These are phyloP conservation scores for Heliconius eleuchia DNA, from an alignment of 1,140 invertebrate genomes.

Conservation along the genomic window DNA sequence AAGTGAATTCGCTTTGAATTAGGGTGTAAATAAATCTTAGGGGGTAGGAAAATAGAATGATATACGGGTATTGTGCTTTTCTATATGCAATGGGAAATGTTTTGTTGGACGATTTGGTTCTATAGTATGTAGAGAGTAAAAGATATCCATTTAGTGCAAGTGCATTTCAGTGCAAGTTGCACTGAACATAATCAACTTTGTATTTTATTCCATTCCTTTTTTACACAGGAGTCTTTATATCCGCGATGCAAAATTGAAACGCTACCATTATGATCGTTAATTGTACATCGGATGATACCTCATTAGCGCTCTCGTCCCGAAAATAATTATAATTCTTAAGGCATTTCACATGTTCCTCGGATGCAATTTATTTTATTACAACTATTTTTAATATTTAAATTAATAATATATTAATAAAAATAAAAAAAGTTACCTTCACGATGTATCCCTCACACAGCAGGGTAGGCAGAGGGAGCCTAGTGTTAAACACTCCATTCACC, in stretches of 20 bases:
- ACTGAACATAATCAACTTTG: not conserved
- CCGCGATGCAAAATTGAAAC: constrained; percentile 5
- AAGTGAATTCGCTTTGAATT: constrained; percentile 39
- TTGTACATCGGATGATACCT: constrained; percentile 28
- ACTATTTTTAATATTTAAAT: not conserved
- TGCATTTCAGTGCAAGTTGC: not conserved
- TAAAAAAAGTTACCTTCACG: too few species aligned
- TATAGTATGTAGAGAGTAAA: not conserved
- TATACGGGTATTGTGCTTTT: not conserved
- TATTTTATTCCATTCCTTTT: not conserved
- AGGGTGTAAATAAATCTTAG: constrained; percentile 28
- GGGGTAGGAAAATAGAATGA: constrained; percentile 16
- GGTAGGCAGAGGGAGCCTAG: too few species aligned
- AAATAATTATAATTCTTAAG: constrained; percentile 34
- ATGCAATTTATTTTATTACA: not conserved
- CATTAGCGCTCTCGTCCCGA: constrained; percentile 29
- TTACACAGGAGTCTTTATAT: not conserved
- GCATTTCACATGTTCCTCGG: constrained; percentile 19
- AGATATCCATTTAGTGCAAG: not conserved
- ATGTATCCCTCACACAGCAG: too few species aligned
- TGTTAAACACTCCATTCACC: too few species aligned
- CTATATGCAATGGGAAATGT: not conserved
- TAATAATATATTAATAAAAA: too few species aligned
- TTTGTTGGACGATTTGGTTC: not conserved
- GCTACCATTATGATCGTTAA: constrained; percentile 33